These are phyloP conservation scores for Blastobasis lacticolella DNA, from an alignment of 2,888 invertebrate genomes.

Conservation along the genomic window DNA sequence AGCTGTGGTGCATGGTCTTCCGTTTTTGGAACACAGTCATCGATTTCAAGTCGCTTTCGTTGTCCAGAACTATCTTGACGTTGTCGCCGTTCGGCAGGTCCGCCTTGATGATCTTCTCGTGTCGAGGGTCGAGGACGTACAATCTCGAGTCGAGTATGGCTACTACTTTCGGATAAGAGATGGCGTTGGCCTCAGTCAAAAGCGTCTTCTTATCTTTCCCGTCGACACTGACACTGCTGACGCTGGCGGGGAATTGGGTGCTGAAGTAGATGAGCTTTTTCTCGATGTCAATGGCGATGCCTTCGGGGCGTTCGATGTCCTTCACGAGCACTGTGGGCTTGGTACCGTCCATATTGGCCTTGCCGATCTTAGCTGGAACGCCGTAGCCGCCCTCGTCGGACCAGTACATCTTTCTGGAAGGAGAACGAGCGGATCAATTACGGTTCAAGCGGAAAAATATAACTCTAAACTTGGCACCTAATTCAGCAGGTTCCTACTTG, in stretches of 20 bases:
- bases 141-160: constrained; percentile 87
- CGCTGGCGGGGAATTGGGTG: constrained; percentile 81
- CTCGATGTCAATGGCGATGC: constrained; percentile 88
- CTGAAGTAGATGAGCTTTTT: constrained; percentile 92
- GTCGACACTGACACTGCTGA: constrained; percentile 81
- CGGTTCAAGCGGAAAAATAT: too few species aligned
- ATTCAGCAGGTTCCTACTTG: too few species aligned
- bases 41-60: constrained; percentile 90
- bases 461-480: too few species aligned
- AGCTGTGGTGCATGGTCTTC: constrained; percentile 87
- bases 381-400: constrained; percentile 95
- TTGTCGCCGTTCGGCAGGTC: constrained; percentile 88
- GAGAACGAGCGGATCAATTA: constrained; percentile 7
- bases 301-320: constrained; percentile 83
- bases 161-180: constrained; percentile 85
- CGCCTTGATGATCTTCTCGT: constrained; percentile 90
- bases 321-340: constrained; percentile 83
- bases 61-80: constrained; percentile 83
- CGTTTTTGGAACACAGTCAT: constrained; percentile 92
- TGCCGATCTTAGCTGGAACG: constrained; percentile 90
- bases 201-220: constrained; percentile 81
- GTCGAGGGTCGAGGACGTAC: constrained; percentile 90
- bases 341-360: constrained; percentile 95
- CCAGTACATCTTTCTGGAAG: constrained; percentile 90
- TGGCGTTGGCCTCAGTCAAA: constrained; percentile 79